Conservation (phyloP, 2,888 invertebrate genomes). For the Heliconius aoede region DNA sequence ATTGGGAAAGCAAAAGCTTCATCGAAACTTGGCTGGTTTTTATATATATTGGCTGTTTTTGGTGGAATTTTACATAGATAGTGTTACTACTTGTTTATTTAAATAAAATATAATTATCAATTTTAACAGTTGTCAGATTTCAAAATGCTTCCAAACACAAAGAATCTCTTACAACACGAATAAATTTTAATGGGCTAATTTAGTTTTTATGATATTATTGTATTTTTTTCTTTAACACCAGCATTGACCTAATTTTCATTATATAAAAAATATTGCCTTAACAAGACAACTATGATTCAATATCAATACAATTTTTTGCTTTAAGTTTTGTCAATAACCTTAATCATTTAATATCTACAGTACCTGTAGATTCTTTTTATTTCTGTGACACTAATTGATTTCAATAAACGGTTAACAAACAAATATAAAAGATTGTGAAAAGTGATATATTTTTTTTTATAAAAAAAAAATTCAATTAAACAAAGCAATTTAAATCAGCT, state of each 20-base stretch:
- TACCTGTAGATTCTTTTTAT: neutral
- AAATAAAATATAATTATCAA: neutral
- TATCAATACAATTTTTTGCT: slow-evolving; percentile 17
- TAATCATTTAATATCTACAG: neutral
- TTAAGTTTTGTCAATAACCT: neutral
- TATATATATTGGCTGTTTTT: no score
- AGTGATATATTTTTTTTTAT: no score
- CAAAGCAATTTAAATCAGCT: no score
- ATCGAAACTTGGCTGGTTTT: no score
- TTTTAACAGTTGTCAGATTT: neutral
- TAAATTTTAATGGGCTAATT: neutral
- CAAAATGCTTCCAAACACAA: neutral
- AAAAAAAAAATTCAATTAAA: no score
- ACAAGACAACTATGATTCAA: slow-evolving; percentile 13
- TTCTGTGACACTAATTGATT: neutral
- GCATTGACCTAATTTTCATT: slow-evolving; percentile 38
- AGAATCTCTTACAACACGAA: neutral
- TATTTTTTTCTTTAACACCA: slow-evolving; percentile 20
- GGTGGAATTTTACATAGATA: no score
- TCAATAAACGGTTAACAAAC: neutral
- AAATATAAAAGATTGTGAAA: neutral
- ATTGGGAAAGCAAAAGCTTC: no score
- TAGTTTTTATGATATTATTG: slow-evolving; percentile 28
- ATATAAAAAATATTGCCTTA: slow-evolving; percentile 29
- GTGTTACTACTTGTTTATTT: no score